Evolutionary conservation across 53 echinoderm and acorn worm genomes (phyloP).

Genomic region (Apostichopus leukothele): DNA sequence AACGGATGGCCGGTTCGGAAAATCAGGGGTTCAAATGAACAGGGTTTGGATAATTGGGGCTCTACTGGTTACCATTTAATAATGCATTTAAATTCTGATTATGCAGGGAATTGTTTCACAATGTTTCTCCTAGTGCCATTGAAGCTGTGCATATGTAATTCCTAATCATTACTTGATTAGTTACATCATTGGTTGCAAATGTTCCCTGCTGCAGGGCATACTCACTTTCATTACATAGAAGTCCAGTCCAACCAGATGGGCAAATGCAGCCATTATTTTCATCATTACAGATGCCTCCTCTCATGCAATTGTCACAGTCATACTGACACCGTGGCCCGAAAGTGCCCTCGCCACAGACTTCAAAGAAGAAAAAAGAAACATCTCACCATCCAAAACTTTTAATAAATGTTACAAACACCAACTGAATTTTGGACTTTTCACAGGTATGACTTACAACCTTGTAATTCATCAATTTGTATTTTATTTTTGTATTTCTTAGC

Average conservation of each 20-base stretch:
- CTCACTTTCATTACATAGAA: conserved; percentile 95
- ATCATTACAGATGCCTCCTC: conserved; percentile 69
- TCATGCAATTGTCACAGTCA: conserved; percentile 65
- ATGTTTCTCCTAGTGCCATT: no score
- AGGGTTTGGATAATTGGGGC: no score
- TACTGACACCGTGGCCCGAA: conserved; percentile 82
- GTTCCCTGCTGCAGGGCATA: not conserved
- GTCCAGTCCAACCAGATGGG: conserved; percentile 76
- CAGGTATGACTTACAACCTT: not conserved
- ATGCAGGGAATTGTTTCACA: no score
- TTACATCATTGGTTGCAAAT: not conserved
- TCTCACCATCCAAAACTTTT: not conserved
- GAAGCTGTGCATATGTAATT: no score
- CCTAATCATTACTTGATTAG: no score
- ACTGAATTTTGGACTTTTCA: not conserved
- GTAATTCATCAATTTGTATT: not conserved
- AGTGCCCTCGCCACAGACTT: conserved; percentile 59
- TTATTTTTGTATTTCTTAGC: not conserved
- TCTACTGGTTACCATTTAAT: no score
- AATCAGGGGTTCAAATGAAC: no score
- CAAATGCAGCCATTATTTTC: conserved; percentile 65
- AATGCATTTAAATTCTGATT: no score
- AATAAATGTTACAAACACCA: not conserved
- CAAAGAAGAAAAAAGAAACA: not conserved
- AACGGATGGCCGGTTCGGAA: no score